Evolutionary conservation across 2,888 invertebrate species (phyloP).

Genomic region (Pandemis cinnamomeana): DNA sequence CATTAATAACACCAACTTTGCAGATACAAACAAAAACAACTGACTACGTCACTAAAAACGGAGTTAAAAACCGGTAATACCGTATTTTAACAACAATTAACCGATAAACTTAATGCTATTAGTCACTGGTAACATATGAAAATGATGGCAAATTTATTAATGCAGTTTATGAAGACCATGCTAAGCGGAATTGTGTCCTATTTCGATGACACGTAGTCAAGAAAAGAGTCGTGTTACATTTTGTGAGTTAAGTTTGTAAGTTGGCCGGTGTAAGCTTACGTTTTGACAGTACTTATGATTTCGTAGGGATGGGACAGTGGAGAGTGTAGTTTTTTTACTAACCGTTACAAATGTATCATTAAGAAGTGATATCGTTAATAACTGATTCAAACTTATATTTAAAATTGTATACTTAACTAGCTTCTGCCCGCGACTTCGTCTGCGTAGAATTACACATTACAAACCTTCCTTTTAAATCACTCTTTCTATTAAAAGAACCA

Average conservation of each 20-base stretch:
- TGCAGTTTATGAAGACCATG: background rate
- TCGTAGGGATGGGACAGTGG: background rate
- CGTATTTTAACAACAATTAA: conserved; percentile 50
- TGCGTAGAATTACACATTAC: no score
- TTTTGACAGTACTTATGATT: conserved; percentile 7
- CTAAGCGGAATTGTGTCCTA: conserved; percentile 4
- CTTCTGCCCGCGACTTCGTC: no score
- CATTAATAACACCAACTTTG: background rate
- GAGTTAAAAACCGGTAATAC: conserved; percentile 51
- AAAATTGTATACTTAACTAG: no score
- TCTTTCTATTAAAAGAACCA: no score
- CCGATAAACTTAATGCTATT: conserved; percentile 60
- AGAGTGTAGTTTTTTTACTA: background rate
- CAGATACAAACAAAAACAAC: conserved; percentile 14
- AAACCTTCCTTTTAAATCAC: no score
- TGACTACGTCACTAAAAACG: conserved; percentile 9
- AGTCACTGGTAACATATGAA: conserved; percentile 59
- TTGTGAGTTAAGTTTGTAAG: conserved; percentile 1
- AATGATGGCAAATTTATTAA: conserved; percentile 50
- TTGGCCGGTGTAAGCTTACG: conserved; percentile 11
- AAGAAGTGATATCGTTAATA: background rate
- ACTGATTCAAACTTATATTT: no score
- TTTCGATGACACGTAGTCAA: background rate
- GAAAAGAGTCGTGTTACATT: background rate
- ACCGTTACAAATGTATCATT: background rate